Evolutionary conservation across 2,113 vertebrate genomes (phyloP).

Genomic region (Malurus elegans): DNA sequence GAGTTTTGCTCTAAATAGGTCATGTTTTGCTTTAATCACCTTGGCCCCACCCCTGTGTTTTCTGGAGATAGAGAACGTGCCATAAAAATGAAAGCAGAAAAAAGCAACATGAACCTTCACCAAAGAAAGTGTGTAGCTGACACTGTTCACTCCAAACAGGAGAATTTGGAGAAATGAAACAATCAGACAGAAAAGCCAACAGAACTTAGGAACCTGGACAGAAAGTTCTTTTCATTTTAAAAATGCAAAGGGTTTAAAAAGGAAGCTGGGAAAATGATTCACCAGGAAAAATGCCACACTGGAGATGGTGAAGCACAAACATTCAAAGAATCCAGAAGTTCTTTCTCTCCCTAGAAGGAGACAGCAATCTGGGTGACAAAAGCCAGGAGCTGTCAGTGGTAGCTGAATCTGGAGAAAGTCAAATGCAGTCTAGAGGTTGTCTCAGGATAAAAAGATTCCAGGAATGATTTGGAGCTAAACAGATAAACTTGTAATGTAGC

Average conservation of each 20-base stretch:
- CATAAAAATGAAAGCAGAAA: neutral
- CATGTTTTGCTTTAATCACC: neutral
- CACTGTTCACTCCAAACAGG: neutral
- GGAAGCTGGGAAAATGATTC: neutral
- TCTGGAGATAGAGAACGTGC: neutral
- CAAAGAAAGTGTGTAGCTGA: neutral
- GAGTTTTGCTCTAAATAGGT: neutral
- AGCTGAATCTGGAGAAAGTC: neutral
- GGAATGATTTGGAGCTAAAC: neutral
- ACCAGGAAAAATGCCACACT: neutral
- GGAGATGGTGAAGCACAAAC: neutral
- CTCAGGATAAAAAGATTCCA: neutral
- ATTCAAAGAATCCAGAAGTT: neutral
- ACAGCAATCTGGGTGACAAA: neutral
- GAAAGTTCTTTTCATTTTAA: neutral
- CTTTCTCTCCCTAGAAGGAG: neutral
- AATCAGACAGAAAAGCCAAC: neutral
- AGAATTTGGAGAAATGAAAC: neutral
- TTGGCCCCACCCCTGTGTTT: neutral
- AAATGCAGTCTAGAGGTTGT: neutral
- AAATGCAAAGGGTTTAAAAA: neutral
- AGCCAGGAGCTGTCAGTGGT: neutral
- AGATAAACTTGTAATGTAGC: neutral
- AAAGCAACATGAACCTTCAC: neutral
- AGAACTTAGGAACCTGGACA: neutral